A percentile compares a stretch with the other conserved stretches of the same genome.
phyloP scores from a whole-genome alignment of 37 sponge, comb jelly and placozoan genomes.

The Beroe ovata region DNA sequence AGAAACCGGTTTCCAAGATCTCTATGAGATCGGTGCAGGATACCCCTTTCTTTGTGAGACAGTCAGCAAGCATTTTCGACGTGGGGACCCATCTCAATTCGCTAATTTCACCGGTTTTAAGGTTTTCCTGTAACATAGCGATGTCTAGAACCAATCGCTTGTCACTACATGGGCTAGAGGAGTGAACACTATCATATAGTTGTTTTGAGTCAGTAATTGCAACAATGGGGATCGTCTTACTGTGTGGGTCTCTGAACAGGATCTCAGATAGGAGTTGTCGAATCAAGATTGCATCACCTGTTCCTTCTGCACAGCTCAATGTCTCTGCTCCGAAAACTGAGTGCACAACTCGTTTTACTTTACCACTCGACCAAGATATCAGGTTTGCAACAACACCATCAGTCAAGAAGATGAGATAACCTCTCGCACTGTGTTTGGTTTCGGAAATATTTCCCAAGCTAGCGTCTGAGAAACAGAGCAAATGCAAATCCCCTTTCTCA shows the following conservation, averaged over 20 bases:
- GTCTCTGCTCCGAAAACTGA: slow-evolving; percentile 23
- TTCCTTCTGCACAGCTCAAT: not conserved
- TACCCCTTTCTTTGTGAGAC: not conserved
- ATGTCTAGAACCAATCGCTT: slow-evolving; percentile 6
- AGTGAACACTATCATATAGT: not conserved
- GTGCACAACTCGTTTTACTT: slow-evolving; percentile 20
- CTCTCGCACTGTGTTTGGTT: not conserved
- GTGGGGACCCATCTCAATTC: not conserved
- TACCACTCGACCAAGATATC: not conserved
- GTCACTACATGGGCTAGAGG: not conserved
- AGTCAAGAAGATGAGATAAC: slow-evolving; percentile 8
- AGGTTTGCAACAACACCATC: not conserved
- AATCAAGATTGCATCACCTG: not conserved
- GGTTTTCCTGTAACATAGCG: not conserved
- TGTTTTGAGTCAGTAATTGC: not conserved
- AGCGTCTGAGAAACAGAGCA: not conserved
- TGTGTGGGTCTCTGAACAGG: not conserved
- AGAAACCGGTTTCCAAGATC: not conserved
- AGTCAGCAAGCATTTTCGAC: slow-evolving; percentile 7
- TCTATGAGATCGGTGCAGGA: not conserved
- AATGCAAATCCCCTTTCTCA: not conserved
- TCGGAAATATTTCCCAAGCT: not conserved
- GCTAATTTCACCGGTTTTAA: not conserved
- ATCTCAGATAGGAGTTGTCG: slow-evolving; percentile 40
- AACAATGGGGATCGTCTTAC: not conserved